phyloP scores from a whole-genome alignment of 2,113 vertebrate species.

The Thryonomys swinderianus region DNA sequence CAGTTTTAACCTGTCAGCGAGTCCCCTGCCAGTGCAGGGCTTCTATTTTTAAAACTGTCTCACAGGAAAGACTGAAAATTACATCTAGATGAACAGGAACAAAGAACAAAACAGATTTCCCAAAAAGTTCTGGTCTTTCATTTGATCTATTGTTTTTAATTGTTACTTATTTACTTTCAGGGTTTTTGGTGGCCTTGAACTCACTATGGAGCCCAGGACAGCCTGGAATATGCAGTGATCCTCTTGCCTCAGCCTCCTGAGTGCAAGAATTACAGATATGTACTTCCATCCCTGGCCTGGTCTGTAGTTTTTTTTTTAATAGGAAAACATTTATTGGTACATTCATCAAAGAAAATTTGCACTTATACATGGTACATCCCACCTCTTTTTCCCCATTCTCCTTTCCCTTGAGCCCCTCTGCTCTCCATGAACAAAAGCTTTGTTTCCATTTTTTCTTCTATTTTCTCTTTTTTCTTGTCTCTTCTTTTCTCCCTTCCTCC shows the following conservation, averaged over 20 bases:
- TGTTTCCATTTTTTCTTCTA: too few relatives aligned
- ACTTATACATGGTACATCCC: too few relatives aligned
- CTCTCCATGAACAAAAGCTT: too few relatives aligned
- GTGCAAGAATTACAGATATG: neutral
- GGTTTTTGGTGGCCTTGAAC: neutral
- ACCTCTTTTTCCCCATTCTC: too few relatives aligned
- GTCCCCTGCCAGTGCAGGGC: constrained; percentile 47
- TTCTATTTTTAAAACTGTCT: constrained; percentile 72
- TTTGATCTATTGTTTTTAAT: neutral
- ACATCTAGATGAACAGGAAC: constrained; percentile 32
- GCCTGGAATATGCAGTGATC: neutral
- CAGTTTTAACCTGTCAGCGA: constrained; percentile 62
- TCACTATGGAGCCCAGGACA: neutral
- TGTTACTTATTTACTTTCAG: neutral
- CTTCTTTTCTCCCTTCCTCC: too few relatives aligned
- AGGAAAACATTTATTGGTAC: too few relatives aligned
- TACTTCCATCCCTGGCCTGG: too few relatives aligned
- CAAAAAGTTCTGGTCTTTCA: neutral
- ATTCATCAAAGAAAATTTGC: too few relatives aligned
- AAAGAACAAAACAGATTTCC: constrained; percentile 39
- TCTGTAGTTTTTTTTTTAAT: neutral
- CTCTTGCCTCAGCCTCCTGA: neutral
- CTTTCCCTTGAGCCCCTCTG: too few relatives aligned
- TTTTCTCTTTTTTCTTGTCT: too few relatives aligned
- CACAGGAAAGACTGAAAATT: constrained; percentile 70